These are phyloP conservation scores for Drosophila leonis DNA, from an alignment of 2,888 invertebrate genomes.

Conservation along the genomic window DNA sequence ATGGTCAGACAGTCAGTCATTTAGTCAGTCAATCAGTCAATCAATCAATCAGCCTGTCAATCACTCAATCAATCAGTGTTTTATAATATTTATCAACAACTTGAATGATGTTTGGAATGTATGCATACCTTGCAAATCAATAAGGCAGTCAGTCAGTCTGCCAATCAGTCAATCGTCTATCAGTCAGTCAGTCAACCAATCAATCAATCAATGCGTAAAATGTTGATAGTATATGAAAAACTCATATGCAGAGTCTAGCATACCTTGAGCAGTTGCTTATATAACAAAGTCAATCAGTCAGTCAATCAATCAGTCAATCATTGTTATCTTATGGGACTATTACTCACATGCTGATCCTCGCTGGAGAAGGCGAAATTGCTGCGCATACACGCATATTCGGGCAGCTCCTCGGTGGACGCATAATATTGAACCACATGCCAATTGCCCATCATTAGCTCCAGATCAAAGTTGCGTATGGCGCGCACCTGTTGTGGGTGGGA, in stretches of 20 bases:
- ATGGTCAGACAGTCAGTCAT: neutral
- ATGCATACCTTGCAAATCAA: neutral
- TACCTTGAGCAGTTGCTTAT: neutral
- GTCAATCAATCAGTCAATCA: conserved; percentile 4
- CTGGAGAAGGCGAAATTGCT: conserved; percentile 86
- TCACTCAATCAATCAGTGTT: neutral
- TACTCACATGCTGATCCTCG: conserved; percentile 84
- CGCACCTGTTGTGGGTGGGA: conserved; percentile 86
- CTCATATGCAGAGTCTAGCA: neutral
- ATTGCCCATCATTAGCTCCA: conserved; percentile 91
- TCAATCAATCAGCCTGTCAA: neutral
- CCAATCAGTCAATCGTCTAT: neutral
- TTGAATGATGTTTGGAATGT: neutral
- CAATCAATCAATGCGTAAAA: neutral
- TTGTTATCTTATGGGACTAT: neutral
- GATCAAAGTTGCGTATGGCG: conserved; percentile 92
- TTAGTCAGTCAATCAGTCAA: neutral
- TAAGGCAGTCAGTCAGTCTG: neutral
- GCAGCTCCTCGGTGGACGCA: conserved; percentile 94
- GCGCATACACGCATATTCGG: conserved; percentile 94
- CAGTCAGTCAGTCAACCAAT: neutral
- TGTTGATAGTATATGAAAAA: neutral
- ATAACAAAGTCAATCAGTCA: neutral
- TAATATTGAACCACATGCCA: conserved; percentile 96
- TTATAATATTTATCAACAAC: too few species aligned